Evolutionary conservation across 2,888 invertebrate genomes (phyloP).

Genomic region (Andrena marginata): DNA sequence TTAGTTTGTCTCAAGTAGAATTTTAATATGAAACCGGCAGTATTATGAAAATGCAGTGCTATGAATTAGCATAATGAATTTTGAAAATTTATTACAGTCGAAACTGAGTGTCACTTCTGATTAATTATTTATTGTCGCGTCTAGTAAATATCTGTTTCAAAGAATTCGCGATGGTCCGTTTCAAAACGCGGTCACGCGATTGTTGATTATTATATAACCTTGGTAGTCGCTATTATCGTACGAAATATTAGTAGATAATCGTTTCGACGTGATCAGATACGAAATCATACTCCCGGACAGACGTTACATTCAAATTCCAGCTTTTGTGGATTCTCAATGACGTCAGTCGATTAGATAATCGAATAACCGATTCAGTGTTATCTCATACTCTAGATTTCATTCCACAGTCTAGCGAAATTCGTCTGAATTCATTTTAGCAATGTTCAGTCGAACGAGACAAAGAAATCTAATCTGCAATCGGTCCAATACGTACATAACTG

Average conservation of each 20-base stretch:
- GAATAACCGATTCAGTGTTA: conserved; percentile 65
- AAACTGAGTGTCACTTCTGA: too few relatives aligned
- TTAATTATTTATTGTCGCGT: neutral
- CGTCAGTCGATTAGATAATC: conserved; percentile 70
- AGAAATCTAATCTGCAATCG: too few relatives aligned
- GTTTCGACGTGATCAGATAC: conserved; percentile 2
- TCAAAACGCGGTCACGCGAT: neutral
- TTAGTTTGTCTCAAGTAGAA: too few relatives aligned
- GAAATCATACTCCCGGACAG: neutral
- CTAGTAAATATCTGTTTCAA: neutral
- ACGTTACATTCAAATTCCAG: neutral
- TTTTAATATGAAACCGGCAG: too few relatives aligned
- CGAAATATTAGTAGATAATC: neutral
- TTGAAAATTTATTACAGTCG: too few relatives aligned
- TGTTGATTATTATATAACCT: neutral
- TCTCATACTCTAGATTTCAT: conserved; percentile 50
- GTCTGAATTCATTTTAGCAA: neutral
- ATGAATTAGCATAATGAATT: too few relatives aligned
- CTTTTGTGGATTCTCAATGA: conserved; percentile 6
- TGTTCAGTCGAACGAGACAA: neutral
- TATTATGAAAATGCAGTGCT: too few relatives aligned
- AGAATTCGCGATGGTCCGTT: neutral
- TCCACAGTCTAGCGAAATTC: neutral
- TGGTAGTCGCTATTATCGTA: neutral
- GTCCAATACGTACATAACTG: too few relatives aligned